Percentiles rank a stretch among this genome's conserved stretches.
Conservation (phyloP, 1,140 invertebrate species). For the Drosophila bocki region DNA sequence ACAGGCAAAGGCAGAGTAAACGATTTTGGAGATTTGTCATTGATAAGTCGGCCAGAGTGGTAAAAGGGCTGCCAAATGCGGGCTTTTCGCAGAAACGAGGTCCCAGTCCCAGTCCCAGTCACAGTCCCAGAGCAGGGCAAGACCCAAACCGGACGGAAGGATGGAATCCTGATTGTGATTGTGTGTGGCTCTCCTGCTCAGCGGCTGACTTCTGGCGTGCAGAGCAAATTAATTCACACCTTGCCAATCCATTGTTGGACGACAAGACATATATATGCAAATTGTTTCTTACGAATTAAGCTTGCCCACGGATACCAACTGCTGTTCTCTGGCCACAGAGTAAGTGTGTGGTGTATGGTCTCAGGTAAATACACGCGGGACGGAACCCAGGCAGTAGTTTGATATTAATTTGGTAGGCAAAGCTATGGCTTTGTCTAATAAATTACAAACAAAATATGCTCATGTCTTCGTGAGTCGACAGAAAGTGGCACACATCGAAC, state of each 20-base stretch:
- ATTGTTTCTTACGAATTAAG: constrained; percentile 79
- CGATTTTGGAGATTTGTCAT: constrained; percentile 84
- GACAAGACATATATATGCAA: constrained; percentile 79
- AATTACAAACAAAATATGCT: constrained; percentile 82
- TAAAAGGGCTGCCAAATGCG: constrained; percentile 65
- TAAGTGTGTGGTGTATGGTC: constrained; percentile 4
- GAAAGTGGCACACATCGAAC: constrained; percentile 70
- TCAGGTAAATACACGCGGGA: constrained; percentile 14
- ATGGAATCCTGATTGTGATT: constrained; percentile 40
- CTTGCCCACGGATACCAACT: constrained; percentile 22
- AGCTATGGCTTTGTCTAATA: constrained; percentile 69
- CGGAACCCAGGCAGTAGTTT: constrained; percentile 17
- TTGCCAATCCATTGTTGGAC: constrained; percentile 79
- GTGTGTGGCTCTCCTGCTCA: constrained; percentile 71
- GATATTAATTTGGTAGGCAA: constrained; percentile 75
- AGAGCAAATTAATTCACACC: constrained; percentile 83
- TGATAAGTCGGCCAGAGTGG: constrained; percentile 79
- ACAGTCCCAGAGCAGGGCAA: constrained; percentile 3
- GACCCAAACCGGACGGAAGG: constrained; percentile 51
- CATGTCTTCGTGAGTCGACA: constrained; percentile 78
- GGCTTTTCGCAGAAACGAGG: constrained; percentile 72
- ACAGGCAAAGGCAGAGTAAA: constrained; percentile 77
- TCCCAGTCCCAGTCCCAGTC: constrained; percentile 24
- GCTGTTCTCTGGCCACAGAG: neutral
- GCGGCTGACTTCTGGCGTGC: constrained; percentile 73